Evolutionary conservation across 2,888 invertebrate species (phyloP).

Genomic region (Cephus pygmeus): DNA sequence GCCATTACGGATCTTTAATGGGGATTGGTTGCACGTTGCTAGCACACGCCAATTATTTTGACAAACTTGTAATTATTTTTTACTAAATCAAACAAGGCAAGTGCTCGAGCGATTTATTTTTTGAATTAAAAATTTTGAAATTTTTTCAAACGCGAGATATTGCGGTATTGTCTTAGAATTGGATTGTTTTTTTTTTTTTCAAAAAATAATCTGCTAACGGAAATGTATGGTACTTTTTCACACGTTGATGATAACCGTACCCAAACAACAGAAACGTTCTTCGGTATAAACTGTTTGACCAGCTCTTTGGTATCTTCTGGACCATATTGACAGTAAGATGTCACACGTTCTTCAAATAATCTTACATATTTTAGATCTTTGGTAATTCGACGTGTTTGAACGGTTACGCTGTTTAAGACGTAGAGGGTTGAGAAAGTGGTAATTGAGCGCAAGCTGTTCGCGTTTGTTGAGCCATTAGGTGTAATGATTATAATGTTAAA

Average conservation of each 20-base stretch:
- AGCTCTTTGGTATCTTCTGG: slow-evolving; percentile 46
- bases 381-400: slow-evolving; percentile 32
- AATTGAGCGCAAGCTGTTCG: slow-evolving; percentile 41
- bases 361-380: slow-evolving; percentile 43
- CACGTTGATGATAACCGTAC: slow-evolving; percentile 49
- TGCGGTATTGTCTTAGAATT: not conserved
- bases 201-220: slow-evolving; percentile 13
- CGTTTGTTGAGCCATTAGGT: slow-evolving; percentile 43
- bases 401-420: slow-evolving; percentile 19
- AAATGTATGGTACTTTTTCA: slow-evolving; percentile 40
- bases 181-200: not conserved
- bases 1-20: not conserved
- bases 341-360: slow-evolving; percentile 52
- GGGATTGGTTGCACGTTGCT: not conserved
- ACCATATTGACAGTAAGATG: slow-evolving; percentile 48
- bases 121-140: not conserved
- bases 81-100: not conserved
- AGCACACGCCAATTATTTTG: not conserved
- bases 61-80: not conserved
- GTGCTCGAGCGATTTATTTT: not conserved
- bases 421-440: slow-evolving; percentile 40
- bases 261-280: slow-evolving; percentile 40
- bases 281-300: slow-evolving; percentile 52
- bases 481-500: slow-evolving; percentile 43
- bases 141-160: not conserved